Base-by-base conservation (phyloP, 1,140 invertebrate genomes). In the Aleiodes sp. region DNA sequence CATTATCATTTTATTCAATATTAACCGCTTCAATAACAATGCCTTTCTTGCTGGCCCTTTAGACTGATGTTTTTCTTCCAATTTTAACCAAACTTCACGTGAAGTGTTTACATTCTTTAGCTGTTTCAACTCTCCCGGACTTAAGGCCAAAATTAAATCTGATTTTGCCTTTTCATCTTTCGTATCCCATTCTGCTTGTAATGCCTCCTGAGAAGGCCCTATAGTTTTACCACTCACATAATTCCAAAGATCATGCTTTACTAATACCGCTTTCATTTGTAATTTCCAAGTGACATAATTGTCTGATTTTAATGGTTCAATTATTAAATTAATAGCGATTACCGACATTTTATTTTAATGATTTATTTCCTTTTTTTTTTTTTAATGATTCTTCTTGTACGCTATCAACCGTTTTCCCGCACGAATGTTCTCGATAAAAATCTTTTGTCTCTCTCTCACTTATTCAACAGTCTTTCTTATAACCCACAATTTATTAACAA, bases 41-140 rank as follows among this genome's bases (percentile, higher is more conserved):
- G 66, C 70, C 59, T 72, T 72, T 41, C 61, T 14, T 14, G 65
- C 70, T 39, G 72, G 72, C n/a, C 65, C 65, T 59, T 65, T 67
- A 16, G 70, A 71, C 66, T 72, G 62, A 52, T 68, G 52, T n/a
- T 43, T 56, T 2, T 6, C n/a, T 19, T 57, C 31, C 9, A 73
- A 33, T 33, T 71, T 71, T 12, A 41, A 9, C 72, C 72, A 73
- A 19, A 73, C 39, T 6, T 72, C 70, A 10, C 57, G 35, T 14
- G 72, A 68, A 8, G 72, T 72, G 4, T 35, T 14, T 2, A 28
- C 65, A 26, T 39, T 16, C 14, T 60, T 63, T 4, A 72, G 59
- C 12, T 65, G 37, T 12, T 69, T 69, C 24, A 72, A 21, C 35
- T 72, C 71, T 3, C 60, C 52, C 7, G 33, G 14, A 41, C 59